phyloP scores from a whole-genome alignment of 2,797 vertebrate genomes.

The Lacerta viridis region DNA sequence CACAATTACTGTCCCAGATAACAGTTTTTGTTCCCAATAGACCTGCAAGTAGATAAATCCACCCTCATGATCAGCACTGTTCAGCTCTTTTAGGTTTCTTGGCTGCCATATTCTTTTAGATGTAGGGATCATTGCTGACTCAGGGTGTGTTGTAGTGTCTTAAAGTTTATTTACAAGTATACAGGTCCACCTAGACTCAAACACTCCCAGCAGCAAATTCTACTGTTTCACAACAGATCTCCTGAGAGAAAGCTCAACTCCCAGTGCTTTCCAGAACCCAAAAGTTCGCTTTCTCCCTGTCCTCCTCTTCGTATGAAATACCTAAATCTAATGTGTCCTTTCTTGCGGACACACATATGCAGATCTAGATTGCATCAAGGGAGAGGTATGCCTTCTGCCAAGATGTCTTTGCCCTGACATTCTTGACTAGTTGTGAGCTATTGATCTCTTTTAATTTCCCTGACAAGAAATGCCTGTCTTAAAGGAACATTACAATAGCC shows the following conservation, averaged over 20 bases:
- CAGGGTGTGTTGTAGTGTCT: background rate
- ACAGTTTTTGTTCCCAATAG: background rate
- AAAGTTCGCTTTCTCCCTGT: background rate
- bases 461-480: background rate
- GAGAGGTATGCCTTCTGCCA: background rate
- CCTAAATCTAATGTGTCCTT: background rate
- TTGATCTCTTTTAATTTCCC: background rate
- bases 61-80: background rate
- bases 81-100: background rate
- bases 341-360: background rate
- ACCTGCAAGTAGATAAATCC: background rate
- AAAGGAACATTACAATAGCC: background rate
- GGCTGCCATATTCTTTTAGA: background rate
- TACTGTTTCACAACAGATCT: too few species aligned
- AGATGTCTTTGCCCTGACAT: background rate
- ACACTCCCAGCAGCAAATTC: background rate
- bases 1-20: background rate
- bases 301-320: background rate
- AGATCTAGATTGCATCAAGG: constrained; percentile 9
- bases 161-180: background rate
- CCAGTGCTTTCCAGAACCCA: background rate
- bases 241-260: background rate
- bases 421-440: background rate
- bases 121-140: background rate
- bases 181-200: background rate